Conservation (phyloP, 2,113 vertebrate species). For the Varanus komodoensis region DNA sequence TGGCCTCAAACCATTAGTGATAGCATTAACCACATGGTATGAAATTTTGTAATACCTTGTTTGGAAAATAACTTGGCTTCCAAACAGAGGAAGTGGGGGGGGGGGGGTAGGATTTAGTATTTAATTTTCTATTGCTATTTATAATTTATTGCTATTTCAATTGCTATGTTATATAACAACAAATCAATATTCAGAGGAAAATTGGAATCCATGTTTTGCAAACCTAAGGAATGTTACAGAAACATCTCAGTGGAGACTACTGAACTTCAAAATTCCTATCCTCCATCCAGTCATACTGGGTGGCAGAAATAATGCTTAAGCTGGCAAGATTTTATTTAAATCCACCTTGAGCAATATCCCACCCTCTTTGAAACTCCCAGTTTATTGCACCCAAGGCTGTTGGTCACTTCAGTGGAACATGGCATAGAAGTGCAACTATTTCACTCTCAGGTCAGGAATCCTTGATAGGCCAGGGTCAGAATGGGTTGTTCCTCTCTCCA, state of each 20-base stretch:
- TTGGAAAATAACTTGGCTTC: slow-evolving; percentile 49
- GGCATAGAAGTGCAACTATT: too few species aligned
- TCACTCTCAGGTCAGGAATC: too few species aligned
- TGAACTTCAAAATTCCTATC: background rate
- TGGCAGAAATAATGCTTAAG: background rate
- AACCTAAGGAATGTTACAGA: slow-evolving; percentile 41
- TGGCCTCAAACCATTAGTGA: too few species aligned
- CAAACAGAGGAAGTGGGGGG: slow-evolving; percentile 24
- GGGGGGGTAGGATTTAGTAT: slow-evolving; percentile 50
- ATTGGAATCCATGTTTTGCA: slow-evolving; percentile 56
- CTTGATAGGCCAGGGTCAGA: too few species aligned
- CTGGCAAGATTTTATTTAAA: background rate
- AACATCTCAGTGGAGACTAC: slow-evolving; percentile 19
- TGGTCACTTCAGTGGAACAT: background rate
- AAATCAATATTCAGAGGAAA: slow-evolving; percentile 32
- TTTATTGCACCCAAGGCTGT: background rate
- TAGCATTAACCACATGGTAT: too few species aligned
- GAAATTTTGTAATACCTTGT: too few species aligned
- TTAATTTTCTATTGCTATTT: background rate
- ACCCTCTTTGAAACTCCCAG: background rate
- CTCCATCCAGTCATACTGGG: background rate
- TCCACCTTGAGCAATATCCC: background rate
- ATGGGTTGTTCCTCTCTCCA: too few species aligned
- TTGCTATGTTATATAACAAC: slow-evolving; percentile 38
- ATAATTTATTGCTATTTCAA: too few species aligned